Evolutionary conservation across 2,888 invertebrate genomes (phyloP).

Genomic region (Microdon myrmicae): DNA sequence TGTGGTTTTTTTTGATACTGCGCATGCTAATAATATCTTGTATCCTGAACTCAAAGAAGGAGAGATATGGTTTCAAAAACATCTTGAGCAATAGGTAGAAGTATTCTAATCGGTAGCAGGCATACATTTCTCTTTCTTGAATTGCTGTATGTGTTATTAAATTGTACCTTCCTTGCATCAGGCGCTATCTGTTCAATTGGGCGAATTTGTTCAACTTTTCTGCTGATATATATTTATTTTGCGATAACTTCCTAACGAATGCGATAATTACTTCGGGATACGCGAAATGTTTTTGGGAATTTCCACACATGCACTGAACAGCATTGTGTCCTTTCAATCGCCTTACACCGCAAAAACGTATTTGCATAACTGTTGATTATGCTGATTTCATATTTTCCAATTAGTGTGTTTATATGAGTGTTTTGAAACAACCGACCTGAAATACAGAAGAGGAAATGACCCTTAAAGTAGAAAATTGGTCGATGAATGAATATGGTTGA

Average conservation of each 20-base stretch:
- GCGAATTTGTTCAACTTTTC: constrained; percentile 21
- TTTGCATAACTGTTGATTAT: constrained; percentile 1
- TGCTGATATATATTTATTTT: constrained; percentile 38
- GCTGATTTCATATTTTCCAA: constrained; percentile 32
- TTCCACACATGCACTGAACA: constrained; percentile 3
- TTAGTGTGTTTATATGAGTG: too few species aligned
- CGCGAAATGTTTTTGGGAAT: constrained; percentile 14
- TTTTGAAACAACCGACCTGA: too few species aligned
- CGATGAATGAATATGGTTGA: too few species aligned
- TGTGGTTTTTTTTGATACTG: constrained; percentile 20
- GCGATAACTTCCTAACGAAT: constrained; percentile 28
- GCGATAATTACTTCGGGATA: constrained; percentile 42
- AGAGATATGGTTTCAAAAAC: constrained; percentile 2
- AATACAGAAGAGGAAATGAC: too few species aligned
- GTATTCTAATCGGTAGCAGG: too few species aligned
- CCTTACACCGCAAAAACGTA: constrained; percentile 25
- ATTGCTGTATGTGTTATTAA: too few species aligned
- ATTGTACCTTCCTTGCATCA: too few species aligned
- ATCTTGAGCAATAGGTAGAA: too few species aligned
- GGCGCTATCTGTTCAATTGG: constrained; percentile 25
- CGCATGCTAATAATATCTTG: constrained; percentile 34
- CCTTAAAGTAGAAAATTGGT: too few species aligned
- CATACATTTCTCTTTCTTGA: too few species aligned
- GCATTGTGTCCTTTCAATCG: constrained; percentile 4
- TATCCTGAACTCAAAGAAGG: constrained; percentile 11